phyloP scores from a whole-genome alignment of 2,888 invertebrate genomes.

The Cheilosia impressa region DNA sequence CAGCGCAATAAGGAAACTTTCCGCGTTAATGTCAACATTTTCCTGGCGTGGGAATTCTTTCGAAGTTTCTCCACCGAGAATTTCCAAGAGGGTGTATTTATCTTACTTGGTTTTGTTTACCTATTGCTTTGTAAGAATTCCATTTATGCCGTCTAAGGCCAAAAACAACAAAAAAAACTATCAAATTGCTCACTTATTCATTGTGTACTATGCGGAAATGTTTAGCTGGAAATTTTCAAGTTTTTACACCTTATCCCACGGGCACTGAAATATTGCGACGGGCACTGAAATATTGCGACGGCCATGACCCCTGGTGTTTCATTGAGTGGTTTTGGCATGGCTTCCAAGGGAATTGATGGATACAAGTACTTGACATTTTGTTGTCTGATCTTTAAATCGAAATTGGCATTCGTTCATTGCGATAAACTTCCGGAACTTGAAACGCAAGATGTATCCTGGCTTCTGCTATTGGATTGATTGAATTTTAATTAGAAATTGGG shows the following conservation, averaged over 20 bases:
- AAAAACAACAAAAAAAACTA: neutral
- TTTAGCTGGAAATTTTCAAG: neutral
- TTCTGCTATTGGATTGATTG: too few species aligned
- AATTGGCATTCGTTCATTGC: too few species aligned
- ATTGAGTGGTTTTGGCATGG: neutral
- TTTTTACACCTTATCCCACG: neutral
- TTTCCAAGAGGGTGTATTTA: constrained; percentile 5
- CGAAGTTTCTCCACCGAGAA: constrained; percentile 2
- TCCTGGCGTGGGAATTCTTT: constrained; percentile 8
- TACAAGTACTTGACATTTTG: too few species aligned
- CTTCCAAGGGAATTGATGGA: neutral
- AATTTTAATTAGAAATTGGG: too few species aligned
- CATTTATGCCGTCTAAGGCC: neutral
- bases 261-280: neutral
- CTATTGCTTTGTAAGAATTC: constrained; percentile 14
- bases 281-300: too few species aligned
- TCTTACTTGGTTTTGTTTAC: constrained; percentile 13
- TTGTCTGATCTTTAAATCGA: too few species aligned
- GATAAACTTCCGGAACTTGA: too few species aligned
- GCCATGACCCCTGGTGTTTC: neutral
- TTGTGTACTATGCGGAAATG: neutral
- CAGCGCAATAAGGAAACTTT: constrained; percentile 35
- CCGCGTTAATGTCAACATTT: constrained; percentile 23
- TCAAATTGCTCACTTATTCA: constrained; percentile 5
- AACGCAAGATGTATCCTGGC: too few species aligned